Percentiles rank a stretch among this genome's conserved stretches.
Evolutionary conservation across 2,797 vertebrate species (phyloP).

Genomic region (Myotis myotis): DNA sequence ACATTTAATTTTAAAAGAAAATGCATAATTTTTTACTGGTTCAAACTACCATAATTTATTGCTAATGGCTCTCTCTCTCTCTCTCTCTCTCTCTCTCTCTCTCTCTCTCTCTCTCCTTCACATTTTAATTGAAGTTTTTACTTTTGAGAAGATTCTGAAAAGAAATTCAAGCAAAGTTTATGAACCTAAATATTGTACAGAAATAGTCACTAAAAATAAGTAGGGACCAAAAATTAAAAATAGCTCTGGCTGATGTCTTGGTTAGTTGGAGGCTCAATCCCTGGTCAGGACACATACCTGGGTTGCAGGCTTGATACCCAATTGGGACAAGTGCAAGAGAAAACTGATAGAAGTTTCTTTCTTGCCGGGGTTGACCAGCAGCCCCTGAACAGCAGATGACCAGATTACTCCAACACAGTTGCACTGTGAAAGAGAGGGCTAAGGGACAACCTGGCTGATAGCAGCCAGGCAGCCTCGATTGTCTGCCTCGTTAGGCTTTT

Average conservation of each 20-base stretch:
- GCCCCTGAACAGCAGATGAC: too few relatives aligned
- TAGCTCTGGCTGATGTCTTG: not conserved
- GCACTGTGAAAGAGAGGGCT: too few relatives aligned
- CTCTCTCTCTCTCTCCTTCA: not conserved
- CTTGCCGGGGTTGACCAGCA: too few relatives aligned
- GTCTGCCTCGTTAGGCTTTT: too few relatives aligned
- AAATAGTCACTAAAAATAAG: slow-evolving; percentile 31
- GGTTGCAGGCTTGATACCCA: not conserved
- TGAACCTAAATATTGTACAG: not conserved
- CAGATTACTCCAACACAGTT: too few relatives aligned
- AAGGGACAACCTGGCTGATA: too few relatives aligned
- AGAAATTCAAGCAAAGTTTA: slow-evolving; percentile 20
- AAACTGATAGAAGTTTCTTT: not conserved
- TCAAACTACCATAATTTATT: not conserved
- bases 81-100: not conserved
- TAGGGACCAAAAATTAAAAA: not conserved
- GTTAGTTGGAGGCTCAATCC: not conserved
- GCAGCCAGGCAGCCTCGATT: too few relatives aligned
- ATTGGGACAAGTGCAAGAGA: not conserved
- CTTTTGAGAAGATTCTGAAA: slow-evolving; percentile 6
- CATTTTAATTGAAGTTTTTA: slow-evolving; percentile 2
- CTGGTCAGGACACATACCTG: too few relatives aligned
- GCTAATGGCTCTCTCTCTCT: not conserved
- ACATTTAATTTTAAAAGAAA: slow-evolving; percentile 37
- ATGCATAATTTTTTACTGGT: not conserved